Percentiles rank a stretch among this genome's conserved stretches.
Evolutionary conservation across 2,797 vertebrate species (phyloP).

Genomic region (Megalops cyprinoides): DNA sequence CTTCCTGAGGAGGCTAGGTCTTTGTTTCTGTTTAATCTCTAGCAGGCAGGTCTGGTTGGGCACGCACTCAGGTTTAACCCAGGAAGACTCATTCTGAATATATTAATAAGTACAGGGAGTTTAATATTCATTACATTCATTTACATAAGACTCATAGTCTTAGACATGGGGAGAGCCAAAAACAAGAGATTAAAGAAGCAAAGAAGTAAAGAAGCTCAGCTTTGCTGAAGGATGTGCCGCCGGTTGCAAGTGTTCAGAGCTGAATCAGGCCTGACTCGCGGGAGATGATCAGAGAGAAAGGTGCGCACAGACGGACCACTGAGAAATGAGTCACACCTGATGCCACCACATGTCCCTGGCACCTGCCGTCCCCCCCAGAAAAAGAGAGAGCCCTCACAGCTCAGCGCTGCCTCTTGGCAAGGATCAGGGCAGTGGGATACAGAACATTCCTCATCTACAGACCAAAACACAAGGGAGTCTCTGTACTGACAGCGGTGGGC

Average conservation of each 20-base stretch:
- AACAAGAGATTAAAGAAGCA: too few relatives aligned
- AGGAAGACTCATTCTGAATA: too few relatives aligned
- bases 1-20: too few relatives aligned
- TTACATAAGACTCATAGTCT: too few relatives aligned
- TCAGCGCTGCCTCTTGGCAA: neutral
- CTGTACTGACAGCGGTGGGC: neutral
- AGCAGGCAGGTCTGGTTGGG: too few relatives aligned
- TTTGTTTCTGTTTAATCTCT: too few relatives aligned
- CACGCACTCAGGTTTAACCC: too few relatives aligned
- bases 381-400: neutral
- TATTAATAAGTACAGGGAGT: too few relatives aligned
- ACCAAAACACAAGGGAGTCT: neutral
- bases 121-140: too few relatives aligned
- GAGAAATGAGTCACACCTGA: neutral
- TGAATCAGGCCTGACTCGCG: neutral
- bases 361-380: neutral
- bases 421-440: neutral
- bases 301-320: neutral
- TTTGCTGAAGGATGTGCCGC: too few relatives aligned
- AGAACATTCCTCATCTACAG: neutral
- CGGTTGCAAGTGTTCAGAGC: neutral
- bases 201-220: too few relatives aligned
- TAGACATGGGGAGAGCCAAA: too few relatives aligned
- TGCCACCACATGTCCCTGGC: neutral
- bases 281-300: neutral